These are phyloP conservation scores for Orestias chungarensis DNA, from an alignment of 2,797 vertebrate genomes.

Conservation along the genomic window DNA sequence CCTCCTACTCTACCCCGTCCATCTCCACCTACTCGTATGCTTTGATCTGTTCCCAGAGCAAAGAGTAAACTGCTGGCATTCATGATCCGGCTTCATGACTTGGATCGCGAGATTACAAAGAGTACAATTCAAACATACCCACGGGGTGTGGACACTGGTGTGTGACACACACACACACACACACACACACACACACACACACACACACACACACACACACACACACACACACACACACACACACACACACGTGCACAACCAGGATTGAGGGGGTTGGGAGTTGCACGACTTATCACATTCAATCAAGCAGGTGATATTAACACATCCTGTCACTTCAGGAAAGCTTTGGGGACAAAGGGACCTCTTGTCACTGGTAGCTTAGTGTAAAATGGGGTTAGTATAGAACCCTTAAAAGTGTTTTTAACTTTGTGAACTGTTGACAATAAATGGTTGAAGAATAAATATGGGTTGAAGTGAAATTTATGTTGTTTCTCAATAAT, in stretches of 20 bases:
- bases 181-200: background rate
- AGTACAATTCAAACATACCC: slow-evolving; percentile 78
- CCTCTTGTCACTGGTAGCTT: slow-evolving; percentile 68
- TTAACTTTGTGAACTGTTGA: slow-evolving; percentile 69
- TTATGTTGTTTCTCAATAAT: background rate
- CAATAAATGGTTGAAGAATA: no score
- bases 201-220: slow-evolving; percentile 18
- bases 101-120: slow-evolving; percentile 82
- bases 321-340: slow-evolving; percentile 76
- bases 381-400: slow-evolving; percentile 68
- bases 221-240: slow-evolving; percentile 2
- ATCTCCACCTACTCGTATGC: slow-evolving; percentile 66
- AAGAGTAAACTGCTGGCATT: slow-evolving; percentile 76
- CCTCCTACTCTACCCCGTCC: slow-evolving; percentile 61
- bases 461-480: no score
- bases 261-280: background rate
- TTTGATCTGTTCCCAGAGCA: slow-evolving; percentile 86
- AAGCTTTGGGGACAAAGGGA: slow-evolving; percentile 71
- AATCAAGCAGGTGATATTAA: slow-evolving; percentile 80
- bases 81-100: slow-evolving; percentile 76
- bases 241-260: background rate
- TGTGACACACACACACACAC: slow-evolving; percentile 32
- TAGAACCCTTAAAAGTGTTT: slow-evolving; percentile 67
- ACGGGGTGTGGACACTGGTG: slow-evolving; percentile 61
- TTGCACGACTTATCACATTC: slow-evolving; percentile 69